These are phyloP conservation scores for Anguilla anguilla DNA, from an alignment of 2,797 vertebrate species.

Conservation along the genomic window DNA sequence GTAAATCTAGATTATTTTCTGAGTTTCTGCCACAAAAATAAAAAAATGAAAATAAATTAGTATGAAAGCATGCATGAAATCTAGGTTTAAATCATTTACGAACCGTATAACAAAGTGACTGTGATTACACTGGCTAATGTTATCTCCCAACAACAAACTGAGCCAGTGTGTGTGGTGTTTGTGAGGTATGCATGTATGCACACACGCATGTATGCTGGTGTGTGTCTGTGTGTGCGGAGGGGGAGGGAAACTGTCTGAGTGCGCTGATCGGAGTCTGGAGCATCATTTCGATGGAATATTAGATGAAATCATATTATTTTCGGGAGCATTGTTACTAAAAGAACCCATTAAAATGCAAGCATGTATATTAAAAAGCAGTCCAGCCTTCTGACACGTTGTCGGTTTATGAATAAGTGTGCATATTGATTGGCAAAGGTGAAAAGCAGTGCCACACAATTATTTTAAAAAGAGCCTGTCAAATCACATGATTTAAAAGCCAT, in stretches of 20 bases:
- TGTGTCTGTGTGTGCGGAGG: constrained; percentile 24
- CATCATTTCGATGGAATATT: constrained; percentile 68
- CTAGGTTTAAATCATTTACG: constrained; percentile 72
- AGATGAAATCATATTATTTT: constrained; percentile 72
- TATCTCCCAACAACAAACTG: constrained; percentile 59
- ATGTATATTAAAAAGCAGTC: constrained; percentile 81
- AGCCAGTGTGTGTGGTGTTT: constrained; percentile 32
- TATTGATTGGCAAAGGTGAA: constrained; percentile 82
- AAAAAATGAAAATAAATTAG: constrained; percentile 63
- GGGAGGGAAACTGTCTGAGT: constrained; percentile 43
- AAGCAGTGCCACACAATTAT: constrained; percentile 83
- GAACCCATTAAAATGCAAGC: constrained; percentile 81
- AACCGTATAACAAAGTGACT: constrained; percentile 66
- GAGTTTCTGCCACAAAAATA: constrained; percentile 67
- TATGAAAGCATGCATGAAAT: constrained; percentile 76
- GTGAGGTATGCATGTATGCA: background rate
- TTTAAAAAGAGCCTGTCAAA: constrained; percentile 72
- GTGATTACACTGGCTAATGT: constrained; percentile 65
- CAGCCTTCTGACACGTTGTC: constrained; percentile 72
- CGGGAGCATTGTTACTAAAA: constrained; percentile 75
- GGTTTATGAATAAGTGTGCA: constrained; percentile 76
- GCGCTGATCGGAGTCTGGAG: constrained; percentile 60
- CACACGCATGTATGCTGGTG: background rate
- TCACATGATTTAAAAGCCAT: constrained; percentile 77
- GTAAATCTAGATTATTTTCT: constrained; percentile 68